Base-by-base conservation (phyloP, 1,140 invertebrate species). In the Bilobella aurantiaca region DNA sequence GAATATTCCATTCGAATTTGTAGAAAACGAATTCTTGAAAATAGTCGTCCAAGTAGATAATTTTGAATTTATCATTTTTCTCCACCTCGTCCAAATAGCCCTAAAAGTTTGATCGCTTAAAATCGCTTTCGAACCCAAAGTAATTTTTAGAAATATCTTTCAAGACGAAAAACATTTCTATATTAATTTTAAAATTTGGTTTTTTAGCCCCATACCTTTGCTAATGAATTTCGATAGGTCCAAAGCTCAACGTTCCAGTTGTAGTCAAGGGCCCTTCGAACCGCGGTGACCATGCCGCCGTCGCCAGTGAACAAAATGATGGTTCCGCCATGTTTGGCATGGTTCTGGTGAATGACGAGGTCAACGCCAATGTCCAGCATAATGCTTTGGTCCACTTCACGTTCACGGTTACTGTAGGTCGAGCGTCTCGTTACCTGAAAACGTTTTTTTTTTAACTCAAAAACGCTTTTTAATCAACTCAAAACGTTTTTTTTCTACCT, bases 231-330 rank as follows among this genome's bases (percentile, higher is more conserved):
- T 47, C 62, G 59, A n/a, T 59, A 71, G 8, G 59, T 42, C 69
- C 69, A 71, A 2, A 71, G 56, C 56, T 71, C 65, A 0, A 71
- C 69, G 1, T 61, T 58, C 63, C 66, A 71, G 28, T 56, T 42
- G 53, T 62, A 61, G 31, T 63, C 62, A 16, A 53, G 23, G 14
- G 69, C 69, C 37, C 67, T 68, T 8, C 30, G 27, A 0, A 71
- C 62, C 1, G 62, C 63, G 3, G 49, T 47, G 1, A 71, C 25
- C 64, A 71, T 63, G 30, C 67, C 69, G 21, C 56, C 25, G 30
- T 71, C 69, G 1, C 69, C 69, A 21, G 62, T 65, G 21, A 71
- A 64, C 1, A 71, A 14, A 25, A 71, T 49, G 3, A 71, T 32
- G 1, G 53, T 62, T 28, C 31, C n/a, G 3, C 23, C 21, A 3